Percentiles rank a stretch among this genome's conserved stretches.
These are phyloP conservation scores for Raja brachyura DNA, from an alignment of 2,113 vertebrate species.

Conservation along the genomic window DNA sequence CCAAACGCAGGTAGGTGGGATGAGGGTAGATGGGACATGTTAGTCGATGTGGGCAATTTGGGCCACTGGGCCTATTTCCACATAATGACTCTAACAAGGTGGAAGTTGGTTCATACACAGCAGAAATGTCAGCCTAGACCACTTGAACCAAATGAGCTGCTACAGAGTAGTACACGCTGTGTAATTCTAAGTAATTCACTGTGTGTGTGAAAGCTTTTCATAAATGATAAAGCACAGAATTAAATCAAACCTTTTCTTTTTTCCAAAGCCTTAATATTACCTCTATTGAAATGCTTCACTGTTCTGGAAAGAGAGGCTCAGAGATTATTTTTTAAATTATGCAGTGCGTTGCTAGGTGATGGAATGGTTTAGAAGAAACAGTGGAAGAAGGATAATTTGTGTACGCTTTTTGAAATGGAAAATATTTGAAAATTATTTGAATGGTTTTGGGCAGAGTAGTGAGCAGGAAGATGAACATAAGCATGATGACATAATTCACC, in stretches of 20 bases:
- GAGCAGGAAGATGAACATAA: not conserved
- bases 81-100: no score
- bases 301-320: not conserved
- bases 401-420: not conserved
- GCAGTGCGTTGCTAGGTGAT: not conserved
- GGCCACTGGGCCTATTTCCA: no score
- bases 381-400: not conserved
- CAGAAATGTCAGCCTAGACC: not conserved
- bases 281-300: not conserved
- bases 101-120: not conserved
- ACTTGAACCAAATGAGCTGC: not conserved
- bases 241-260: not conserved
- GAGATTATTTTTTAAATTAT: not conserved
- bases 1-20: no score
- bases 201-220: not conserved
- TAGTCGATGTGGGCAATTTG: no score
- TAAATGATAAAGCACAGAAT: not conserved
- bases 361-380: not conserved
- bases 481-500: not conserved
- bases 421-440: constrained; percentile 10
- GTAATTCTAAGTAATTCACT: not conserved
- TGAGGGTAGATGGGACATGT: no score
- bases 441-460: not conserved
- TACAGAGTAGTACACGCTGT: not conserved
- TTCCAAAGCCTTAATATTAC: not conserved